These are phyloP conservation scores for Cylloceria caligata DNA, from an alignment of 2,888 invertebrate species.

Conservation along the genomic window DNA sequence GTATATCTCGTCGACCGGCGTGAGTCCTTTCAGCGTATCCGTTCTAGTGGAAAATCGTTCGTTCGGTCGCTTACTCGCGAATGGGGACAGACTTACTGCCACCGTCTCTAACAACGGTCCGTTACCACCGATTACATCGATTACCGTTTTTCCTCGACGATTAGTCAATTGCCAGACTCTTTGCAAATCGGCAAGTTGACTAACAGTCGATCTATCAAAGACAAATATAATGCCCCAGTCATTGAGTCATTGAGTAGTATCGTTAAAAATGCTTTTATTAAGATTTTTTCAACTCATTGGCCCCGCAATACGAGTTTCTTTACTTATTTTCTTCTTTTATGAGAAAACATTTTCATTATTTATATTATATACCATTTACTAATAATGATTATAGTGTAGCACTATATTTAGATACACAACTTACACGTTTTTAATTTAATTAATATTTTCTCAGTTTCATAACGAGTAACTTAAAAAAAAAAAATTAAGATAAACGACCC, in stretches of 20 bases:
- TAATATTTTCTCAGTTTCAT: no score
- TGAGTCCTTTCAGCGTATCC: slow-evolving; percentile 57
- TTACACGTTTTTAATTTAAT: no score
- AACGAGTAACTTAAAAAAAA: no score
- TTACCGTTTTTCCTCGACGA: slow-evolving; percentile 46
- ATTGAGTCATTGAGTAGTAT: neutral
- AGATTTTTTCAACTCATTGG: neutral
- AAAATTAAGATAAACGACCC: no score
- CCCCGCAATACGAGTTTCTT: neutral
- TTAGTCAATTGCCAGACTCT: slow-evolving; percentile 35
- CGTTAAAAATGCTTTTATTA: neutral
- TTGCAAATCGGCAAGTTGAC: neutral
- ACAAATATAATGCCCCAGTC: neutral
- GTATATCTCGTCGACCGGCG: slow-evolving; percentile 32
- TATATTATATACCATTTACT: no score
- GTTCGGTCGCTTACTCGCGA: slow-evolving; percentile 41
- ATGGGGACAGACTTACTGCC: slow-evolving; percentile 40
- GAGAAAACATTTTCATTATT: no score
- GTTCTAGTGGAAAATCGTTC: slow-evolving; percentile 61
- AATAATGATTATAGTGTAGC: no score
- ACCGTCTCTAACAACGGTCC: slow-evolving; percentile 32
- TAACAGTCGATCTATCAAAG: neutral
- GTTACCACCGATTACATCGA: slow-evolving; percentile 50
- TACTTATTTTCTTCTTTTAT: no score
- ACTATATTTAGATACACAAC: no score